phyloP scores from a whole-genome alignment of 2,113 vertebrate species.

The Crypturellus undulatus region DNA sequence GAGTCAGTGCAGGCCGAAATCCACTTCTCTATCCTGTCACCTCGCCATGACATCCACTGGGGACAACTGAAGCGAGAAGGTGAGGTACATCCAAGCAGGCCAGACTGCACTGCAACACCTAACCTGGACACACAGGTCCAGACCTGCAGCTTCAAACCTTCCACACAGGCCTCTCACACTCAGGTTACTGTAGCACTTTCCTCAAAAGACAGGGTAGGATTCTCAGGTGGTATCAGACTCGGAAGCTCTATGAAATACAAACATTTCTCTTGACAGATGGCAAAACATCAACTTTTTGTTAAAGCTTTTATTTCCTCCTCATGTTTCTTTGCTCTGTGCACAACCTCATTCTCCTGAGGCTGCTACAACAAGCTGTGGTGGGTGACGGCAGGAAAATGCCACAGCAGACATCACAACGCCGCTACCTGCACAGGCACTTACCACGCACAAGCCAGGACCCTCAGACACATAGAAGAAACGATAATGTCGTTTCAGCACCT shows the following conservation, averaged over 20 bases:
- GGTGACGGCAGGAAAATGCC: neutral
- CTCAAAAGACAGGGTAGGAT: neutral
- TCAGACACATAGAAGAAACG: neutral
- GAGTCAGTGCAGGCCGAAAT: neutral
- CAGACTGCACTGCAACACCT: neutral
- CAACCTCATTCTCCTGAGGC: accelerated
- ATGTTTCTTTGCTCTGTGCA: neutral
- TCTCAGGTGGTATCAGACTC: neutral
- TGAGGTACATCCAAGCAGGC: neutral
- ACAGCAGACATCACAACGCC: neutral
- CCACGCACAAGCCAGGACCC: neutral
- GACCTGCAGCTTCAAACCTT: neutral
- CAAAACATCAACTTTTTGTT: neutral
- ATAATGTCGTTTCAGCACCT: neutral
- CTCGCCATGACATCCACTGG: neutral
- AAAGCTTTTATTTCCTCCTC: neutral
- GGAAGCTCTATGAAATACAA: neutral
- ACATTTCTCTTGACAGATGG: neutral
- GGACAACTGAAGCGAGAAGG: neutral
- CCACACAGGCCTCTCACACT: neutral
- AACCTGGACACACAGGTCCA: neutral
- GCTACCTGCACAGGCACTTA: accelerated
- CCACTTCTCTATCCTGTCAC: neutral
- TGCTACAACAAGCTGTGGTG: neutral
- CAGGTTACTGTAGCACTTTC: neutral